Evolutionary conservation across 2,888 invertebrate species (phyloP).

Genomic region (Busseola fusca): DNA sequence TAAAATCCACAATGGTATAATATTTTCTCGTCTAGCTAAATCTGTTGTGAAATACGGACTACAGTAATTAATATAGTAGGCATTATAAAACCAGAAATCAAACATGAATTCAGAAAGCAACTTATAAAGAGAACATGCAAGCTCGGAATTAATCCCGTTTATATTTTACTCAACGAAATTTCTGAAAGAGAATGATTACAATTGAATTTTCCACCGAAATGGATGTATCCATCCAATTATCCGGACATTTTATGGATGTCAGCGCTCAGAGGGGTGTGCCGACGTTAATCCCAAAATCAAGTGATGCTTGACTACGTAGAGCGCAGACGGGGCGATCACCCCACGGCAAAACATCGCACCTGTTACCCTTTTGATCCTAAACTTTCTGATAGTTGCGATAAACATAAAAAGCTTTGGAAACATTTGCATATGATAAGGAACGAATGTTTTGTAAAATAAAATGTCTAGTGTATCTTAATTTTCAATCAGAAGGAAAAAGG

Average conservation of each 20-base stretch:
- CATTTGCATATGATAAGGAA: slow-evolving; percentile 59
- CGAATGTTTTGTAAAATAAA: slow-evolving; percentile 61
- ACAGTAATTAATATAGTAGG: background rate
- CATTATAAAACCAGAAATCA: background rate
- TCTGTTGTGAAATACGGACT: background rate
- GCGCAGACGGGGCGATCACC: slow-evolving; percentile 39
- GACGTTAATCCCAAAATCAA: slow-evolving; percentile 59
- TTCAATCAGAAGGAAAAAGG: slow-evolving; percentile 51
- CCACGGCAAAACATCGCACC: slow-evolving; percentile 50
- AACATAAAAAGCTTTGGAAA: slow-evolving; percentile 45
- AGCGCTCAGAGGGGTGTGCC: slow-evolving; percentile 48
- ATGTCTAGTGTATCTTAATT: slow-evolving; percentile 55
- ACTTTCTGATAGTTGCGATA: slow-evolving; percentile 48
- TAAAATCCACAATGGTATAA: background rate
- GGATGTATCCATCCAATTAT: slow-evolving; percentile 57
- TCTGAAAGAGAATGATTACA: slow-evolving; percentile 28
- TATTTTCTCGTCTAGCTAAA: background rate
- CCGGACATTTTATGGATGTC: slow-evolving; percentile 53
- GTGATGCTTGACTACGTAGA: slow-evolving; percentile 51
- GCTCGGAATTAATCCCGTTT: background rate
- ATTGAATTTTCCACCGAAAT: slow-evolving; percentile 52
- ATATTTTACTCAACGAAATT: slow-evolving; percentile 12
- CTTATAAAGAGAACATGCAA: background rate
- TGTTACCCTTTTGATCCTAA: slow-evolving; percentile 53
- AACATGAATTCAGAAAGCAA: background rate